Base-by-base conservation (phyloP, 2,888 invertebrate genomes). In the Andrena camellia region DNA sequence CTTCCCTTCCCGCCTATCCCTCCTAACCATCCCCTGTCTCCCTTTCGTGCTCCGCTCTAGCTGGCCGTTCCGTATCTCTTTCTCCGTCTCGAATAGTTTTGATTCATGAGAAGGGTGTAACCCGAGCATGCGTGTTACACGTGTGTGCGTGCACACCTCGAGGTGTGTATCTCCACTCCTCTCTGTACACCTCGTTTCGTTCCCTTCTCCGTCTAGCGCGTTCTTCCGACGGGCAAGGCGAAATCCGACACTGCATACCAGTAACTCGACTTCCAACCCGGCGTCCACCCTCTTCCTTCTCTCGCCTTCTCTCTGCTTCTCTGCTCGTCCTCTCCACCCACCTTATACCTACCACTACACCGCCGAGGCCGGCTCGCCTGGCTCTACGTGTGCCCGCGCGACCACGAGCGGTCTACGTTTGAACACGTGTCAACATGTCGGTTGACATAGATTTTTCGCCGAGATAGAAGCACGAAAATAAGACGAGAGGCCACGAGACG, bases 401-500 rank as follows among this genome's bases (percentile, higher is more conserved):
- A 68, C 74, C 76, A 74, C 84, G 62, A 78, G 78, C 90, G 88
- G 83, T 87, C 88, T 81, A 89, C 87, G 89, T 89, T 89, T 86
- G 88, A 91, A 92, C 92, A 91, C 91, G 91, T 92, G 92, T 92
- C 92, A 92, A 92, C 92, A 92, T 92, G 91, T 90, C 90, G 90
- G 90, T 90, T 91, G 92, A 93, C 92, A 92, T 91, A 92, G 93
- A 93, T 92, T 92, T 92, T 92, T 92, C 92, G 89, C 79, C 85
- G 86, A 86, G 90, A 89, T 88, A 90, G 88, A 89, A 92, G 54
- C 78, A 23, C 71, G 81, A 74, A 88, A 89, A 88, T 92, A 89
- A 92, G 88, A 88, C 78, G 86, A 84, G 86, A 63, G 81, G 70
- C 69, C 10, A 67, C 71, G 84, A 77, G 79, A 82, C 83, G 81